Base-by-base conservation (phyloP, 2,797 vertebrate species). In the Clarias fuscus region DNA sequence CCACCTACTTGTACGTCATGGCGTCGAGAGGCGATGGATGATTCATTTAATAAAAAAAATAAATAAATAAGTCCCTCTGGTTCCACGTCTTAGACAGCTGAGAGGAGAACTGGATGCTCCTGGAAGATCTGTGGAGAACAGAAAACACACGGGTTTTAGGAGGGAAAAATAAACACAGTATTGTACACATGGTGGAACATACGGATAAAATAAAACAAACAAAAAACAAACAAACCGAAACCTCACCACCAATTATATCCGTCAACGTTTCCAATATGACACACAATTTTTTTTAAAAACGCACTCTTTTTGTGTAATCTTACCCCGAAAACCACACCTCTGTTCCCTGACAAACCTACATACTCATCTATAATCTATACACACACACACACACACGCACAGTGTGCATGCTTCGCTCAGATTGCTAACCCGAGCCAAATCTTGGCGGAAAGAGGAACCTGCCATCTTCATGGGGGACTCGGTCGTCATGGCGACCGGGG, bases 1-100 rank as follows among this genome's bases (percentile, higher is more conserved):
- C 17, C 88, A 94, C 96, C 95, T 93, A 96, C 96, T 95, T 96
- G 93, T 95, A 95, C 22, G 94, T 95, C 96, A 96, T 95, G 92
- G 94, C 90, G 83, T 95, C 93, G 87, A 93, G 89, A 58, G 93
- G 92, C 86, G 93, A 94, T 93, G 92, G 94, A 53, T 93, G 94
- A 94, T 95, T 94, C 95, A 95, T 96, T 84, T 85, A 84, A 86
- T 89, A 93, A 94, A 93, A 89, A 90, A 93, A 94, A 93, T 33
- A 33, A 33, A 89, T 85, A 84, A 86, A 90, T 93, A 94, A 93
- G 89, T 88, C 89, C 91, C 88, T 14, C 84, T 71, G 56, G 89
- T n/a, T 90, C 86, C 89, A 92, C 92, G 6, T 87, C 83, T 65
- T 86, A 81, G 86, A 88, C 82, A 53, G 86, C 68, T 82, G 87